These are phyloP conservation scores for Pomacea canaliculata DNA, from an alignment of 2,888 invertebrate species.

Conservation along the genomic window DNA sequence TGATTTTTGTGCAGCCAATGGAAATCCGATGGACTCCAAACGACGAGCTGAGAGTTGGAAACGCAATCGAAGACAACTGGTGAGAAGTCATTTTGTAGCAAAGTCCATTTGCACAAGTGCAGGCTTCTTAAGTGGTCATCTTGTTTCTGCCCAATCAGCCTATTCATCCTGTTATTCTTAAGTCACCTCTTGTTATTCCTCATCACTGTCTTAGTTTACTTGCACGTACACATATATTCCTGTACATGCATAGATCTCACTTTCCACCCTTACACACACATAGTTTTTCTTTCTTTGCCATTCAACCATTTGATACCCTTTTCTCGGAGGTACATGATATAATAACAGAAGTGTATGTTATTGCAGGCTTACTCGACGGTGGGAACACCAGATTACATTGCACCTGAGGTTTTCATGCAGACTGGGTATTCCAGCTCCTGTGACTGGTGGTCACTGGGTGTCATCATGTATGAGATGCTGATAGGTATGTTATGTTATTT, in stretches of 20 bases:
- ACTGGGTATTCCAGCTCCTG: constrained; percentile 98
- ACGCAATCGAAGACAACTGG: constrained; percentile 93
- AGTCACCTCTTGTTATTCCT: no score
- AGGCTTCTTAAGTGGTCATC: no score
- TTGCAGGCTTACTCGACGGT: constrained; percentile 75
- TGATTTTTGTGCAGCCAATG: constrained; percentile 44
- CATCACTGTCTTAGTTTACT: no score
- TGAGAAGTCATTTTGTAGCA: constrained; percentile 43
- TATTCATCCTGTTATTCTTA: no score
- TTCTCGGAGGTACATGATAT: no score
- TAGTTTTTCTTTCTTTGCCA: no score
- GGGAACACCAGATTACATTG: constrained; percentile 99
- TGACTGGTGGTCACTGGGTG: constrained; percentile 99
- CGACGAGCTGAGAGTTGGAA: constrained; percentile 99
- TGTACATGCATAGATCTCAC: no score
- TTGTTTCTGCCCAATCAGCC: no score
- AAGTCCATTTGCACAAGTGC: no score
- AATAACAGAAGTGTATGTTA: not conserved
- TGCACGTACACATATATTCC: no score
- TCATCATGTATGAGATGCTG: constrained; percentile 99
- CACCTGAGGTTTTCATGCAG: constrained; percentile 95
- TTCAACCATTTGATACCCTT: no score
- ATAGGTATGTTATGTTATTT: constrained; percentile 79
- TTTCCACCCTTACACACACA: no score
- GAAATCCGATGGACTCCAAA: constrained; percentile 93